Base-by-base conservation (phyloP, 2,113 vertebrate species). In the Onychorhynchus coronatus region DNA sequence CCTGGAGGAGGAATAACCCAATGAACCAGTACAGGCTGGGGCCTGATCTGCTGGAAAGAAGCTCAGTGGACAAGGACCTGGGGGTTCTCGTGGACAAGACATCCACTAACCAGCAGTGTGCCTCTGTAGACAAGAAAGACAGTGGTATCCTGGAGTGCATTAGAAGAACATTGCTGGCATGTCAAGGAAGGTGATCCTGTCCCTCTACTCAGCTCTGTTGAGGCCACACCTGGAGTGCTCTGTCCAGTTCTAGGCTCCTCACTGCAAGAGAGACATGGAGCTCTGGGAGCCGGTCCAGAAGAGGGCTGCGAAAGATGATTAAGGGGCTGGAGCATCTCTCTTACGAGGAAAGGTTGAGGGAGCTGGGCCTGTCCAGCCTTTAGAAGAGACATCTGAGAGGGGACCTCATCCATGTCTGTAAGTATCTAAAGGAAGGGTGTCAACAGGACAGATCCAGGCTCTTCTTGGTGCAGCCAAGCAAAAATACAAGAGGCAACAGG, bases 71-170 rank as follows among this genome's bases (percentile, higher is more conserved):
- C 20, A 25, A 74, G 28, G 33, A 39, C 6, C 11, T 67, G 33
- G 15, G 4, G 1, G 2, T 23, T 10, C 16, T 39, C 13, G 11
- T 4, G 14, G 6, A n/a, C 33, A 33, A 4, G 9, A 5, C 22
- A 21, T 17, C 37, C 37, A 17, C 11, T 23, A 52, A 10, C 27
- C 27, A 67, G 7, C 4, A 30, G 19, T 1, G 6, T 31, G 28
- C 11, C 44, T 27, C 39, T 3, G 15, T 33, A 39, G 22, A 19
- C 52, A 44, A 39, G 23, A 52, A 74, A 8, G 39, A 3, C 7
- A 10, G 1, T 0, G 2, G 18, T 6, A 0, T n/a, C 24, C 53
- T 68, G 11, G 39, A 2, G 3, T 30, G 6, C 15, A 1, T 28
- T 4, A 73, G 31, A 44, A 58, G 11, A 58, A 10, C 27, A 9